Conservation (phyloP, 2,888 invertebrate species). For the Pterobdella sp. region DNA sequence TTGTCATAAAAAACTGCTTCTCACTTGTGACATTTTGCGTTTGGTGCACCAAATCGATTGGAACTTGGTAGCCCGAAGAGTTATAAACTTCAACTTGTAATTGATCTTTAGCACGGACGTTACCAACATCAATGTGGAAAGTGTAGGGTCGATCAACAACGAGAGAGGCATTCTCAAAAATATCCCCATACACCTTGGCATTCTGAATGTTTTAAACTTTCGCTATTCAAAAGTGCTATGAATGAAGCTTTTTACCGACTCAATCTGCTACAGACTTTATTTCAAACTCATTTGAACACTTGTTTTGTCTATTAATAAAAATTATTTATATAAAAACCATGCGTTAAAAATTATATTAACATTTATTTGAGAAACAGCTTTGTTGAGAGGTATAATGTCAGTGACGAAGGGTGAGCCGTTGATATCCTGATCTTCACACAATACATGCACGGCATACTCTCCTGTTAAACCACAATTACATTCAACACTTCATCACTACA, state of each 20-base stretch:
- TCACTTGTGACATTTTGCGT: background rate
- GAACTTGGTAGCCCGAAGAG: background rate
- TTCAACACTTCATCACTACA: background rate
- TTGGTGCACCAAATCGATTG: background rate
- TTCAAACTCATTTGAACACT: no score
- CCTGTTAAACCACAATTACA: background rate
- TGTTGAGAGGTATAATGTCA: no score
- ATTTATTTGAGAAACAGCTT: no score
- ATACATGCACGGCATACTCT: constrained; percentile 31
- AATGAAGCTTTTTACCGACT: no score
- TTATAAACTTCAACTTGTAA: background rate
- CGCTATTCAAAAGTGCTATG: no score
- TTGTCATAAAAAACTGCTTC: background rate
- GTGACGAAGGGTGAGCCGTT: constrained; percentile 29
- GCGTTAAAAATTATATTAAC: no score
- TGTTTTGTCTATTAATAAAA: no score
- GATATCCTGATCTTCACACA: constrained; percentile 32
- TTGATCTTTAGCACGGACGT: constrained; percentile 41
- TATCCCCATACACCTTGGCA: background rate
- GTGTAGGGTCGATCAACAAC: background rate
- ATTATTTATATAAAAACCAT: no score
- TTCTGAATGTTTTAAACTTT: background rate
- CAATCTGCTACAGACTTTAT: no score
- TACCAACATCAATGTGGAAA: constrained; percentile 63
- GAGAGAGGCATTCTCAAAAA: background rate